Base-by-base conservation (phyloP, 2,888 invertebrate genomes). In the Ommatoiulus sabulosus region DNA sequence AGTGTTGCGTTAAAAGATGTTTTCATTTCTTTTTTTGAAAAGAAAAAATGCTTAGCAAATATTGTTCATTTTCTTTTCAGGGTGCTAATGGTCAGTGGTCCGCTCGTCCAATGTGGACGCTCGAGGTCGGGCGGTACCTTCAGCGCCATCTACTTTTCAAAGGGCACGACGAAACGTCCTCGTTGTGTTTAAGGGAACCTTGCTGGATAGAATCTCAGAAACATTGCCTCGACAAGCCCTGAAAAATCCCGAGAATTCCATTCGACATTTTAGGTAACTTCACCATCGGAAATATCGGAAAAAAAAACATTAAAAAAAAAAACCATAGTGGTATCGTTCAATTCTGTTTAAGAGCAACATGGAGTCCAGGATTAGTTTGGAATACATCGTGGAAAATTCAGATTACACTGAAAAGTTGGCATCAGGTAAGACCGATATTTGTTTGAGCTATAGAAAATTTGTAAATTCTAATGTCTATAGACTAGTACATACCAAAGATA, bases 371-470 rank as follows among this genome's bases (percentile, higher is more conserved):
- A 88, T 88, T 43, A 84, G 46, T 7, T 24, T 88, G 84, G 88
- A 88, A 44, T 88, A 46, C 48, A 88, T 88, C 84, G 88, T 88
- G 15, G 88, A 88, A 44, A 88, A 88, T 84, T 44, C 88, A 84
- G 88, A 88, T 84, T 88, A 88, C 84, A 88, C 88, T 10, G 46
- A 63, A 4, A 88, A 88, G 44, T 84, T 88, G 72, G 88, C 88
- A 80, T 84, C 57, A 44, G 88, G 88, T 88, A 88, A 84, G 84
- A 46, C 24, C 20, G 17, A 63, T 6, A 63, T 63, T 10, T 63
- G 8, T 15, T 52, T n/a, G n/a, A n/a, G n/a, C n/a, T n/a, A n/a
- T n/a, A n/a, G n/a, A n/a, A n/a, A n/a, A n/a, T n/a, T n/a, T n/a
- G n/a, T n/a, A n/a, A n/a, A n/a, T n/a, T n/a, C n/a, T n/a, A n/a